Conservation (phyloP, 2,888 invertebrate genomes). For the Isoperla grammatica region DNA sequence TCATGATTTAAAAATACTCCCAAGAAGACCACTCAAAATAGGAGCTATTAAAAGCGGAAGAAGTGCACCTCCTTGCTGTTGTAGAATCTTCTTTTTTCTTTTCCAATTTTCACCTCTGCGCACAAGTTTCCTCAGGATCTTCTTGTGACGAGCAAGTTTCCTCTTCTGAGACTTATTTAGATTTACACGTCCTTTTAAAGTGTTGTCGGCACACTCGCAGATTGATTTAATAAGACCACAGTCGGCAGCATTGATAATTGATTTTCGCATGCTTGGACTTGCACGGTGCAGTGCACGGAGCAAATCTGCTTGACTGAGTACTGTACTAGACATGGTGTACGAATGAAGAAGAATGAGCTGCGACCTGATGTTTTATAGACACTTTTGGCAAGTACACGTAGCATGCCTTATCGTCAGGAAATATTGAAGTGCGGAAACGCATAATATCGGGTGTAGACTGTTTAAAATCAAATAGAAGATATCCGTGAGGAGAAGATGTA, state of each 20-base stretch:
- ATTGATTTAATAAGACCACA: neutral
- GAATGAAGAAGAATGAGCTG: neutral
- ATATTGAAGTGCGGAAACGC: neutral
- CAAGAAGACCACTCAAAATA: neutral
- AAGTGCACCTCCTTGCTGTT: neutral
- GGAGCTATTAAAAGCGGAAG: neutral
- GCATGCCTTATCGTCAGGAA: constrained; percentile 21
- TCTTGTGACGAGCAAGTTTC: neutral
- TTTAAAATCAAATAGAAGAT: constrained; percentile 31
- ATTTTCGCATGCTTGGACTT: too few species aligned
- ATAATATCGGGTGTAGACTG: constrained; percentile 26
- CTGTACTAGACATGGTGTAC: neutral
- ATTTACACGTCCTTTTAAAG: too few species aligned
- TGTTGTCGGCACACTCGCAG: neutral
- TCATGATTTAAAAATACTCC: neutral
- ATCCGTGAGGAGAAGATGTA: constrained; percentile 28
- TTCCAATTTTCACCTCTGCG: neutral
- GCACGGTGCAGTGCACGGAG: too few species aligned
- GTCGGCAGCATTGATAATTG: neutral
- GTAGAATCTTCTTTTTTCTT: neutral
- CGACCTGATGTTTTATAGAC: constrained; percentile 26
- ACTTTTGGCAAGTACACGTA: constrained; percentile 4
- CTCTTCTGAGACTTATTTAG: neutral
- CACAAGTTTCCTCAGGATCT: neutral
- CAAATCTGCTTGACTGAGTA: too few species aligned